Percentiles rank a stretch among this genome's conserved stretches.
phyloP scores from a whole-genome alignment of 2,888 invertebrate genomes.

The Acanthosepion pharaonis region DNA sequence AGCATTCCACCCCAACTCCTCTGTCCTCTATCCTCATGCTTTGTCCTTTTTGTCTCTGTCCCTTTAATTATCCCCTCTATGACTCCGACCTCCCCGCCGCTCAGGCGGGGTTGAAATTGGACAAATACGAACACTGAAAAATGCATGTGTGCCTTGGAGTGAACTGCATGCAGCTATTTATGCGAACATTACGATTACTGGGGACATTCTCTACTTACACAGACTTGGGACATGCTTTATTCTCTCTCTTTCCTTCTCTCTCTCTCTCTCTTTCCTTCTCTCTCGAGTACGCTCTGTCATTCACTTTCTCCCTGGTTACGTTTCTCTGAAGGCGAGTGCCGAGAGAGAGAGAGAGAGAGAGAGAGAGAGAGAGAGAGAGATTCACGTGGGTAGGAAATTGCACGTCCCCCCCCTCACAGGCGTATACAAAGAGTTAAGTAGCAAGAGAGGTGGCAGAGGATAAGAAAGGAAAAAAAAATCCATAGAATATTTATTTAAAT shows the following conservation, averaged over 20 bases:
- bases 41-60: background rate
- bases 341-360: too few relatives aligned
- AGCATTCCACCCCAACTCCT: background rate
- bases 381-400: too few relatives aligned
- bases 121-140: slow-evolving; percentile 4
- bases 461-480: too few relatives aligned
- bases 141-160: background rate
- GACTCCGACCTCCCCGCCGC: background rate
- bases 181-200: background rate
- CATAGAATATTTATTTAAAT: background rate
- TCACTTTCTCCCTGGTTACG: background rate
- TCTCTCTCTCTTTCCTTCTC: background rate
- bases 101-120: slow-evolving; percentile 9
- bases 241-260: too few relatives aligned
- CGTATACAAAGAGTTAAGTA: too few relatives aligned
- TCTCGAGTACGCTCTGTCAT: background rate
- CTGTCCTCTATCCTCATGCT: background rate
- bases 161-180: background rate
- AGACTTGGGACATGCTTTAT: background rate
- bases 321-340: too few relatives aligned
- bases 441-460: too few relatives aligned
- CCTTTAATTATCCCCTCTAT: background rate
- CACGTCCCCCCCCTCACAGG: too few relatives aligned
- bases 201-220: background rate
- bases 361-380: too few relatives aligned